Evolutionary conservation across 2,888 invertebrate genomes (phyloP).

Genomic region (Tinea semifulvella): DNA sequence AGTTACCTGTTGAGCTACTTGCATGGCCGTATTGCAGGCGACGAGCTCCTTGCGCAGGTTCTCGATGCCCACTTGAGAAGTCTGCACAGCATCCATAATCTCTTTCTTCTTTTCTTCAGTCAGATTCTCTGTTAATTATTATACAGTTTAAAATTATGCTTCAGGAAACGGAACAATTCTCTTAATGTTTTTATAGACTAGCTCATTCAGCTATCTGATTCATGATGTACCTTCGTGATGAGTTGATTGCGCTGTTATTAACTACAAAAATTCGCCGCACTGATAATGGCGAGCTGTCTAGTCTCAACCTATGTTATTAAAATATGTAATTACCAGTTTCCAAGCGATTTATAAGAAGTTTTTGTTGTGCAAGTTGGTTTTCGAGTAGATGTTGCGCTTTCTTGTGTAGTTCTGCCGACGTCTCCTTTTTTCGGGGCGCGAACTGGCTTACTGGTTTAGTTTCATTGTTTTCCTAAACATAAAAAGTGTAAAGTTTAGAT

Average conservation of each 20-base stretch:
- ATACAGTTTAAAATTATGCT: not conserved
- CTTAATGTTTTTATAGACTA: not conserved
- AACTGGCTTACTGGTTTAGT: no score
- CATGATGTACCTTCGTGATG: no score
- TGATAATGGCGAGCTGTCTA: no score
- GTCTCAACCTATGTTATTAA: no score
- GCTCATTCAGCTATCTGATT: no score
- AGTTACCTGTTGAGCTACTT: constrained; percentile 42
- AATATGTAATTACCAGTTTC: constrained; percentile 74
- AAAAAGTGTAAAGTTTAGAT: no score
- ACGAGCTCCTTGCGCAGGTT: constrained; percentile 74
- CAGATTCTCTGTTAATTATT: constrained; percentile 44
- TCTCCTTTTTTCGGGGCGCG: constrained; percentile 40
- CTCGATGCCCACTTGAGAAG: constrained; percentile 85
- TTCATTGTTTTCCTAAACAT: no score
- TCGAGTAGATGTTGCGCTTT: constrained; percentile 88
- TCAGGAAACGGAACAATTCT: not conserved
- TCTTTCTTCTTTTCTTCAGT: constrained; percentile 78
- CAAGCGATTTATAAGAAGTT: constrained; percentile 80
- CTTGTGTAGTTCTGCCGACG: constrained; percentile 72
- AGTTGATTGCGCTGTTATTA: no score
- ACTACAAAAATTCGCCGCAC: no score
- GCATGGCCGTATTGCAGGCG: constrained; percentile 40
- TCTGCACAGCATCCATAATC: constrained; percentile 82
- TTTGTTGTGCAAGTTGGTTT: constrained; percentile 89